These are phyloP conservation scores for Chionodraco myersi DNA, from an alignment of 2,113 vertebrate genomes.

Conservation along the genomic window DNA sequence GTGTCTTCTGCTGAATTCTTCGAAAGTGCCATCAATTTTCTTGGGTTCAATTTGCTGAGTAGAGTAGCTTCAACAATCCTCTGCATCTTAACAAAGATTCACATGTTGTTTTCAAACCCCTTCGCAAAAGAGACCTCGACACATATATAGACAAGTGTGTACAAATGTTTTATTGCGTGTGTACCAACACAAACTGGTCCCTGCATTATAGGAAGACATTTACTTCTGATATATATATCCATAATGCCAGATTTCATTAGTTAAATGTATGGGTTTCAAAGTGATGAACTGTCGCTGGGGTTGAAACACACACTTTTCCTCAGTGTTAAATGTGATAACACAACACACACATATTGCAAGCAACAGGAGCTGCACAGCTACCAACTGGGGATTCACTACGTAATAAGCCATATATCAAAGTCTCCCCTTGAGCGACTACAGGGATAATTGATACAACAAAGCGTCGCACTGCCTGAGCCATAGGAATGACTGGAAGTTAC, in stretches of 20 bases:
- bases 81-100: background rate
- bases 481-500: conserved; percentile 45
- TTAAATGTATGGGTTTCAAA: background rate
- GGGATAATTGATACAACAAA: conserved; percentile 69
- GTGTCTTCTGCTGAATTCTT: background rate
- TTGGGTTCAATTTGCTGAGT: background rate
- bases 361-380: conserved; percentile 43
- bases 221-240: background rate
- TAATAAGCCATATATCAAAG: conserved; percentile 66
- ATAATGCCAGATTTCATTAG: conserved; percentile 14
- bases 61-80: background rate
- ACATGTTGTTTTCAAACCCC: background rate
- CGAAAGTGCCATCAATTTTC: background rate
- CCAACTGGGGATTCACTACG: conserved; percentile 47
- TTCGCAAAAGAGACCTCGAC: background rate
- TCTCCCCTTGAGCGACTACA: conserved; percentile 59
- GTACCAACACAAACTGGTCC: background rate
- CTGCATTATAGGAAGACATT: background rate
- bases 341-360: conserved; percentile 2
- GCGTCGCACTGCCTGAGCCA: conserved; percentile 41
- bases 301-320: conserved; percentile 14
- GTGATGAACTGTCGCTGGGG: background rate
- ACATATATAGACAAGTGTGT: background rate
- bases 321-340: conserved; percentile 19
- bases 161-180: conserved; percentile 1